These are phyloP conservation scores for Epizoanthus rinbou DNA, from an alignment of 92 coral and sea anemone genomes.

Conservation along the genomic window DNA sequence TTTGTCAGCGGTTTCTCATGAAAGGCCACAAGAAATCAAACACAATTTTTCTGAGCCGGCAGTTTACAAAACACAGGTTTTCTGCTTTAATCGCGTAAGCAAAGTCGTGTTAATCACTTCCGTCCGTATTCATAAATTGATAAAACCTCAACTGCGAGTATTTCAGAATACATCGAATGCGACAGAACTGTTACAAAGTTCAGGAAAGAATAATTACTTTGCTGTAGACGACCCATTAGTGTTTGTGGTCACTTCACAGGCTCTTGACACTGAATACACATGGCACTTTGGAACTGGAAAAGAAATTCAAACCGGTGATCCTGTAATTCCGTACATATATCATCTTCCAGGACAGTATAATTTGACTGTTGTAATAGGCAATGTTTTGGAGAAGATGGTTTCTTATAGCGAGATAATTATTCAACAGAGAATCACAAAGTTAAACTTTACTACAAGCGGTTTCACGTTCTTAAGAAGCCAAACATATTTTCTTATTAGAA, in stretches of 20 bases:
- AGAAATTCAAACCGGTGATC: background rate
- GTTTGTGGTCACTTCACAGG: constrained; percentile 57
- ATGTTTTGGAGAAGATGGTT: constrained; percentile 51
- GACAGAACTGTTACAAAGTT: no score
- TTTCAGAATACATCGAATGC: background rate
- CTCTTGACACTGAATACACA: constrained; percentile 55
- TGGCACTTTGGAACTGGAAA: constrained; percentile 45
- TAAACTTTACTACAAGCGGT: constrained; percentile 53
- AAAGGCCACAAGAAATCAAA: background rate
- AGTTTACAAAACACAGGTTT: constrained; percentile 33
- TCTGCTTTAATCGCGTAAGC: constrained; percentile 63
- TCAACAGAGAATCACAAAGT: constrained; percentile 48
- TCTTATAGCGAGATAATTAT: constrained; percentile 39
- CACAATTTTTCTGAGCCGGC: constrained; percentile 43
- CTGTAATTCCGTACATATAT: constrained; percentile 1
- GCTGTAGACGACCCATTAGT: background rate
- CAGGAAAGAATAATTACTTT: background rate
- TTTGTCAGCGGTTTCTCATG: background rate
- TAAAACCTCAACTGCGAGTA: constrained; percentile 47
- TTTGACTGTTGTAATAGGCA: constrained; percentile 53
- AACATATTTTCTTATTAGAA: constrained; percentile 2
- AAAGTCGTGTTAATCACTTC: constrained; percentile 32
- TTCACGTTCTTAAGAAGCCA: constrained; percentile 42
- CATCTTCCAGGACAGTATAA: constrained; percentile 42
- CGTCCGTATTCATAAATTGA: constrained; percentile 50